phyloP scores from a whole-genome alignment of 1,140 invertebrate genomes.

The Hesperophylax magnus region DNA sequence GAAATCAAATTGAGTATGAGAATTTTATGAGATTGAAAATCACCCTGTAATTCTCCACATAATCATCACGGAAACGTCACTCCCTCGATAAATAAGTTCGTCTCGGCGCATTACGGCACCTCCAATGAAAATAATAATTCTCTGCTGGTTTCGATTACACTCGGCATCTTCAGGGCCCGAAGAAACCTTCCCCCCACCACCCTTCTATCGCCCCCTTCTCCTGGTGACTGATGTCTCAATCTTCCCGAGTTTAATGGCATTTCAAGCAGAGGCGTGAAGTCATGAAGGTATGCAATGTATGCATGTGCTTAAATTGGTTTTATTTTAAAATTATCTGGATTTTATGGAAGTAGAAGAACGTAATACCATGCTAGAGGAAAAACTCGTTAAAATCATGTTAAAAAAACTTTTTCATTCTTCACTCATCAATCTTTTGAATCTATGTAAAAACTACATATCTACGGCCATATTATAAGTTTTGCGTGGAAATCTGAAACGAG shows the following conservation, averaged over 20 bases:
- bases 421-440: too few relatives aligned
- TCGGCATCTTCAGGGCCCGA: conserved; percentile 1
- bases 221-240: conserved; percentile 29
- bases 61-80: neutral
- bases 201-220: neutral
- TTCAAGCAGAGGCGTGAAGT: neutral
- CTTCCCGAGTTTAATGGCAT: neutral
- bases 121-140: conserved; percentile 16
- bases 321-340: too few relatives aligned
- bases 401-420: too few relatives aligned
- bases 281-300: neutral
- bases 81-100: conserved; percentile 9
- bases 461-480: too few relatives aligned
- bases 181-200: neutral
- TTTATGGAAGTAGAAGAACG: too few relatives aligned
- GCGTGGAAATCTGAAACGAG: too few relatives aligned
- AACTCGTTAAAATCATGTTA: too few relatives aligned
- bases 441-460: too few relatives aligned
- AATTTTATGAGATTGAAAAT: too few relatives aligned
- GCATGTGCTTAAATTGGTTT: too few relatives aligned
- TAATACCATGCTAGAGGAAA: too few relatives aligned
- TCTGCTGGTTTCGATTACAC: conserved; percentile 38
- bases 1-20: too few relatives aligned
- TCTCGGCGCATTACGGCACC: conserved; percentile 1
- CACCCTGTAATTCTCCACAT: neutral